Evolutionary conservation across 2,888 invertebrate species (phyloP).

Genomic region (Trichopoda pennipes): DNA sequence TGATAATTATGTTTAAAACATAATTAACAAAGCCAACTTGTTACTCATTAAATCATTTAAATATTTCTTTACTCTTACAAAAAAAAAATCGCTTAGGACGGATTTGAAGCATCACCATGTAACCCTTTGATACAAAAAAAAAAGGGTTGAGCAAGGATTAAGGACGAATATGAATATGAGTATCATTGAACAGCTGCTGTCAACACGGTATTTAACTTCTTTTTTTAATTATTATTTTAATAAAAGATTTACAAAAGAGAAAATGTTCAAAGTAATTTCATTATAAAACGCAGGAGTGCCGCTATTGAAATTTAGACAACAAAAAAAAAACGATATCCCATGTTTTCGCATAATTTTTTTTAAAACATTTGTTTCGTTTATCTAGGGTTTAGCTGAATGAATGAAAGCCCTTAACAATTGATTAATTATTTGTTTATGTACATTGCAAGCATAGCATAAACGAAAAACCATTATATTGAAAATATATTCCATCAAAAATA

Average conservation of each 20-base stretch:
- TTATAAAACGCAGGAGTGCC: not conserved
- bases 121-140: conserved; percentile 22
- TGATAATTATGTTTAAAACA: conserved; percentile 41
- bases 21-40: conserved; percentile 67
- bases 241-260: conserved; percentile 19
- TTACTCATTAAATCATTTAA: conserved; percentile 57
- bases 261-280: conserved; percentile 18
- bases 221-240: conserved; percentile 34
- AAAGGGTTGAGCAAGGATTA: conserved; percentile 47
- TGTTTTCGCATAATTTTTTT: conserved; percentile 3
- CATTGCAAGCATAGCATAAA: not conserved
- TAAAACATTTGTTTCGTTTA: conserved; percentile 21
- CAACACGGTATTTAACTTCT: conserved; percentile 53
- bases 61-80: not conserved
- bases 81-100: too few species aligned
- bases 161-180: conserved; percentile 31
- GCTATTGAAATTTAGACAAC: not conserved
- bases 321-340: not conserved
- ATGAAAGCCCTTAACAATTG: conserved; percentile 29
- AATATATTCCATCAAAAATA: conserved; percentile 11
- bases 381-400: not conserved
- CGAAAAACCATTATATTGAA: conserved; percentile 18
- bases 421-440: conserved; percentile 17
- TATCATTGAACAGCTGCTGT: conserved; percentile 61
- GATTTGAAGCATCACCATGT: conserved; percentile 6